Conservation (phyloP, 2,113 vertebrate genomes). For the Seriola rivoliana region DNA sequence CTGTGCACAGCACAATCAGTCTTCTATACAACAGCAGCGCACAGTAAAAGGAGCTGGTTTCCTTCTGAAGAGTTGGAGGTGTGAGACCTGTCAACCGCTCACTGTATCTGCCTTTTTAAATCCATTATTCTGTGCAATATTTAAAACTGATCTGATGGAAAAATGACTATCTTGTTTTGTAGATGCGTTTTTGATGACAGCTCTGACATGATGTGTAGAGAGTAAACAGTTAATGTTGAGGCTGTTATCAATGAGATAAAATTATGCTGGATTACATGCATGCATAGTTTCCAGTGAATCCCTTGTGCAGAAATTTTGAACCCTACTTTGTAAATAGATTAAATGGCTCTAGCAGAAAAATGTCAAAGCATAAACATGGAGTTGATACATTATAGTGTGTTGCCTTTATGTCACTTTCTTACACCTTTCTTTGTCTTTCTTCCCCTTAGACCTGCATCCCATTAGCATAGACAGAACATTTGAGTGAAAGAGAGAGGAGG, state of each 20-base stretch:
- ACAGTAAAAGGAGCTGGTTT: background rate
- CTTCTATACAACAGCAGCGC: constrained; percentile 7
- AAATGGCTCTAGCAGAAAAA: background rate
- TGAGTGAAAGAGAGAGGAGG: constrained; percentile 6
- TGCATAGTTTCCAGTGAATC: no score
- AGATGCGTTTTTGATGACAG: background rate
- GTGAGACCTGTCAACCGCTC: no score
- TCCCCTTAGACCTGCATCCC: constrained; percentile 45
- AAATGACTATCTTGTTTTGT: no score
- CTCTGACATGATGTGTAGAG: background rate
- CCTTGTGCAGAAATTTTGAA: background rate
- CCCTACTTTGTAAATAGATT: background rate
- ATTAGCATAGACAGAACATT: background rate
- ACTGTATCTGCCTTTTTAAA: no score
- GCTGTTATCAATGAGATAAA: no score
- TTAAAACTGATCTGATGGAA: background rate
- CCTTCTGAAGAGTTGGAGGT: no score
- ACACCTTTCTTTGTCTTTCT: constrained; percentile 1
- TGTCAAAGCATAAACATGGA: background rate
- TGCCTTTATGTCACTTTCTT: background rate
- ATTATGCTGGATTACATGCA: no score
- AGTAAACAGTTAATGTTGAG: background rate
- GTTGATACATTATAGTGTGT: background rate
- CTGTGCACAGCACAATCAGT: background rate
- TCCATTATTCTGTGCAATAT: background rate